A percentile compares a stretch with the other conserved stretches of the same genome.
phyloP scores from a whole-genome alignment of 2,888 invertebrate species.

The Pocota personata region DNA sequence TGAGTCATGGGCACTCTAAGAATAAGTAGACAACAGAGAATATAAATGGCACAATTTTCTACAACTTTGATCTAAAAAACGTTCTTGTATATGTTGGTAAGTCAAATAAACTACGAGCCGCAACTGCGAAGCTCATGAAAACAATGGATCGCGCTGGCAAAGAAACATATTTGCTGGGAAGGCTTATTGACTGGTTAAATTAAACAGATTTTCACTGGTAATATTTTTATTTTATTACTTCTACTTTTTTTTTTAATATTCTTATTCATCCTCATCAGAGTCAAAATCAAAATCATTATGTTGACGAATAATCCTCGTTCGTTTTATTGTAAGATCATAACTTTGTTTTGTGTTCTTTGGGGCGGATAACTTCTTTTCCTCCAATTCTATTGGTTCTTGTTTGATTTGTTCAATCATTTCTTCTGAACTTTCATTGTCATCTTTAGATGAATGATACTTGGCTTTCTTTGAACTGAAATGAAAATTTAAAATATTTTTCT shows the following conservation, averaged over 20 bases:
- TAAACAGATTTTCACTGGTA: not conserved
- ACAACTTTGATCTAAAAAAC: too few species aligned
- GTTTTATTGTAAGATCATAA: not conserved
- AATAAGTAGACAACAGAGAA: too few species aligned
- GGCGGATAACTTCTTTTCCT: not conserved
- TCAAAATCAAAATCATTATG: conserved; percentile 16
- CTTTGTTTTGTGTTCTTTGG: not conserved
- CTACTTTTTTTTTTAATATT: not conserved
- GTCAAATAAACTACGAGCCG: too few species aligned
- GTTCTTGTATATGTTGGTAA: too few species aligned
- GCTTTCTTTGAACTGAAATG: not conserved
- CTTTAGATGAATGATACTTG: not conserved
- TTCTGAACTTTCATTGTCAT: not conserved
- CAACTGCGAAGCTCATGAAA: too few species aligned
- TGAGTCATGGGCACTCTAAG: too few species aligned
- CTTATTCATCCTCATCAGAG: conserved; percentile 11
- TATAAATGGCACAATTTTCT: too few species aligned
- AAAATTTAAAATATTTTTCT: not conserved
- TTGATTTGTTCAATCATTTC: not conserved
- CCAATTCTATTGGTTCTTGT: not conserved
- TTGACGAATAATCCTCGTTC: conserved; percentile 4
- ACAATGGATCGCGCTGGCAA: too few species aligned
- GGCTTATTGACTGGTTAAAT: not conserved
- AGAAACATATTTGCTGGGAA: too few species aligned
- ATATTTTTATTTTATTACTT: not conserved